phyloP scores from a whole-genome alignment of 37 sponge, comb jelly and placozoan species.

The Amphimedon queenslandica region DNA sequence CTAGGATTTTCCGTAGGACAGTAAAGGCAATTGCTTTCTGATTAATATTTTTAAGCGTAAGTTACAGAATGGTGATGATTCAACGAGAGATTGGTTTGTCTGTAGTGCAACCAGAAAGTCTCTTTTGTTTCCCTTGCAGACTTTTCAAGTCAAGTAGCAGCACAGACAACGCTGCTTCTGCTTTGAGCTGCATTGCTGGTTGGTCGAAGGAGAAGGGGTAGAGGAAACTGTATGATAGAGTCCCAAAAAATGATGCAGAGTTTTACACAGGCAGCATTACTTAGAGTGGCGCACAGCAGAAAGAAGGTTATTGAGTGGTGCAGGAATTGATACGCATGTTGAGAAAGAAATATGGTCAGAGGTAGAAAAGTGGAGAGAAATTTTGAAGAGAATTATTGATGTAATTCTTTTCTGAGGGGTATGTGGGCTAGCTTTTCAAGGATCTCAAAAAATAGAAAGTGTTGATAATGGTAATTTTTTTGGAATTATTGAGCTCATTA shows the following conservation, averaged over 20 bases:
- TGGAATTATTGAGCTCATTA: too few relatives aligned
- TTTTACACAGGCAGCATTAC: neutral
- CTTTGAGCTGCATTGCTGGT: neutral
- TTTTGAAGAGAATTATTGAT: conserved; percentile 1
- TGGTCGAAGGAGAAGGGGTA: neutral
- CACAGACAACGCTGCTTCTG: neutral
- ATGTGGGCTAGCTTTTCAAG: neutral
- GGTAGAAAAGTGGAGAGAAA: neutral
- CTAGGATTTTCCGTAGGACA: conserved; percentile 24
- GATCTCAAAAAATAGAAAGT: too few relatives aligned
- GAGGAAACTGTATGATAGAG: conserved; percentile 10
- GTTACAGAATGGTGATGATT: conserved; percentile 17
- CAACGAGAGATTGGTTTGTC: conserved; percentile 25
- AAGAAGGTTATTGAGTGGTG: neutral
- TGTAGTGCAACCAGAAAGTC: conserved; percentile 20
- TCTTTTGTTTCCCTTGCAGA: conserved; percentile 27
- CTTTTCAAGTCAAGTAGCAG: conserved; percentile 8
- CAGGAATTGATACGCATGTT: neutral
- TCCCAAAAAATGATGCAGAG: neutral
- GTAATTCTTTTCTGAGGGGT: neutral
- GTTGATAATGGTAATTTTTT: too few relatives aligned
- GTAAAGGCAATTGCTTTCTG: conserved; percentile 27
- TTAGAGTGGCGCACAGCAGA: neutral
- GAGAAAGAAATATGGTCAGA: neutral
- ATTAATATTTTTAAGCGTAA: conserved; percentile 18